Evolutionary conservation across 2,113 vertebrate species (phyloP).

Genomic region (Petrocephalus microphthalmus): DNA sequence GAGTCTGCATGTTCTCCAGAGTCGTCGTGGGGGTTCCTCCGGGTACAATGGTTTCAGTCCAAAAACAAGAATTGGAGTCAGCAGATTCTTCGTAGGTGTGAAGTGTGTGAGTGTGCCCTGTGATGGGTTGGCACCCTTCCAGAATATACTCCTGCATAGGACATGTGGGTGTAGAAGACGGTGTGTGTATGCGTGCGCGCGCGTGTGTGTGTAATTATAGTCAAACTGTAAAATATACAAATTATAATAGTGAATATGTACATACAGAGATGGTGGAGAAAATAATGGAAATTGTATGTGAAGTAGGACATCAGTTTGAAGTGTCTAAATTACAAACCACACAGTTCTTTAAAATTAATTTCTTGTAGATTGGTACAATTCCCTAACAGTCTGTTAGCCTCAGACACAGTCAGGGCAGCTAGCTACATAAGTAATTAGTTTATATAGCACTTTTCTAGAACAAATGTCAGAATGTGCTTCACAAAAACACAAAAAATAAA

Average conservation of each 20-base stretch:
- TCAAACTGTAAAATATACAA: too few species aligned
- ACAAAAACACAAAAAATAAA: not conserved
- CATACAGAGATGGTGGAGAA: not conserved
- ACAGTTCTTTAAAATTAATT: not conserved
- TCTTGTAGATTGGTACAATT: not conserved
- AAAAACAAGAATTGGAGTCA: not conserved
- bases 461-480: not conserved
- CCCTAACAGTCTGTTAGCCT: not conserved
- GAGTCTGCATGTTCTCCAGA: not conserved
- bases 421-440: not conserved
- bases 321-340: not conserved
- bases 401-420: not conserved
- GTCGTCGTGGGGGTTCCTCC: not conserved
- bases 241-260: not conserved
- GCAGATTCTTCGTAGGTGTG: not conserved
- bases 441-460: not conserved
- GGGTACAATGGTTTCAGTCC: not conserved
- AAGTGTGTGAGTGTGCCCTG: not conserved
- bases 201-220: not conserved
- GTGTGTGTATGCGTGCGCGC: not conserved
- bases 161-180: not conserved
- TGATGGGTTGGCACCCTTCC: not conserved
- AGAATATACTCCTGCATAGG: not conserved
- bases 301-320: not conserved
- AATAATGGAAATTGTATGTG: not conserved